These are phyloP conservation scores for Molossus alvarezi DNA, from an alignment of 2,797 vertebrate genomes.

Conservation along the genomic window DNA sequence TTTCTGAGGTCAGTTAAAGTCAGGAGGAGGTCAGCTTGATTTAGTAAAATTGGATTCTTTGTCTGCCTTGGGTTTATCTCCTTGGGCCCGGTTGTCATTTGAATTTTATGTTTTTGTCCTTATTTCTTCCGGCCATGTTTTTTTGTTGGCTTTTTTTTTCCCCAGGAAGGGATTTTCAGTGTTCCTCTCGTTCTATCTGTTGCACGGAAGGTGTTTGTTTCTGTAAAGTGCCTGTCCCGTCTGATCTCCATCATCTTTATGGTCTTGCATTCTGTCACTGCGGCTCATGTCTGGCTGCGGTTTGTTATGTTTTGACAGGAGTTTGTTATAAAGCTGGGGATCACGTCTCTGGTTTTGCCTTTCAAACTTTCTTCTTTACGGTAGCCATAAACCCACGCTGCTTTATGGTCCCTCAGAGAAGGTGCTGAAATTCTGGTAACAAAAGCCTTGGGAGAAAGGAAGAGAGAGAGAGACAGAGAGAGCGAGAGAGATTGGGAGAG, in stretches of 20 bases:
- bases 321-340: constrained; percentile 88
- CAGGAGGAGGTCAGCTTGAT: constrained; percentile 86
- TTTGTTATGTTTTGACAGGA: constrained; percentile 90
- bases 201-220: constrained; percentile 88
- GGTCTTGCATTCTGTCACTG: constrained; percentile 87
- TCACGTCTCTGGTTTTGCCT: constrained; percentile 86
- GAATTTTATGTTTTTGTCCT: constrained; percentile 89
- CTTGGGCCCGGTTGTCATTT: constrained; percentile 89
- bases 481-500: no score
- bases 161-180: constrained; percentile 83
- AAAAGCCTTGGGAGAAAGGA: constrained; percentile 54
- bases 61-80: constrained; percentile 87
- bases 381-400: constrained; percentile 81
- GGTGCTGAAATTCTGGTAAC: constrained; percentile 63
- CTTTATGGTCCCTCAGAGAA: constrained; percentile 78
- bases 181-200: constrained; percentile 82
- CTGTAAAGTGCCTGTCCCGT: constrained; percentile 88
- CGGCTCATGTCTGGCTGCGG: constrained; percentile 85
- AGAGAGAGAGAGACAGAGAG: no score
- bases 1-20: constrained; percentile 87
- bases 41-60: constrained; percentile 89
- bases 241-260: constrained; percentile 90
- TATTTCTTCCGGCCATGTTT: constrained; percentile 86
- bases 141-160: constrained; percentile 53
- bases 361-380: constrained; percentile 88